phyloP scores from a whole-genome alignment of 2,113 vertebrate species.

The Oxyruncus cristatus region DNA sequence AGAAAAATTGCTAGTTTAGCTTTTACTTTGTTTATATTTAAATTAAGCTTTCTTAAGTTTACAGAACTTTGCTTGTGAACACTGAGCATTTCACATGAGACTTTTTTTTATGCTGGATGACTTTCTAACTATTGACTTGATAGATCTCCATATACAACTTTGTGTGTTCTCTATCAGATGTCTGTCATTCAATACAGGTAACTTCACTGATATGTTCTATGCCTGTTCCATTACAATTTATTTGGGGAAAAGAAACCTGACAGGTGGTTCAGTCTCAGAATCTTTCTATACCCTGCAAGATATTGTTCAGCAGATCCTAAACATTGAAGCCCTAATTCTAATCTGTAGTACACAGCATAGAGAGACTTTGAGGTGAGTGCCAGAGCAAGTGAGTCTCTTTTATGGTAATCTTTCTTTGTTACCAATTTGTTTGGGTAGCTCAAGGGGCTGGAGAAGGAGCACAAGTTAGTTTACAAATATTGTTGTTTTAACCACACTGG shows the following conservation, averaged over 20 bases:
- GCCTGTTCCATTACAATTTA: not conserved
- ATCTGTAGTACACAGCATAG: not conserved
- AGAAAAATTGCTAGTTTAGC: conserved; percentile 22
- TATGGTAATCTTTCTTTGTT: not conserved
- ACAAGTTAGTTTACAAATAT: not conserved
- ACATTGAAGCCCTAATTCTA: not conserved
- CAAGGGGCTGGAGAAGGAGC: not conserved
- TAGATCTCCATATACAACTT: not conserved
- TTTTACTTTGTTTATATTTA: conserved; percentile 57
- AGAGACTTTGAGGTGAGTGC: not conserved
- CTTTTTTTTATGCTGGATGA: conserved; percentile 39
- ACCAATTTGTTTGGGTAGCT: not conserved
- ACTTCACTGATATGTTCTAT: not conserved
- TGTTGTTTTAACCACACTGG: not conserved
- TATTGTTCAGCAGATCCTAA: conserved; percentile 3
- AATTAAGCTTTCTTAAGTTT: conserved; percentile 59
- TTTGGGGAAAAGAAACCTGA: not conserved
- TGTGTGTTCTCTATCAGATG: not conserved
- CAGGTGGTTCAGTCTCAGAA: not conserved
- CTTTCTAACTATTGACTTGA: conserved; percentile 15
- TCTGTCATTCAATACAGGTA: conserved; percentile 13
- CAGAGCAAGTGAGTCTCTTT: not conserved
- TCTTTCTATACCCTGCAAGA: not conserved
- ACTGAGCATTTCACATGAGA: conserved; percentile 37
- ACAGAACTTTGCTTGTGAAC: conserved; percentile 42